A percentile compares a stretch with the other conserved stretches of the same genome.
These are phyloP conservation scores for Dromas ardeola DNA, from an alignment of 2,113 vertebrate genomes.

Conservation along the genomic window DNA sequence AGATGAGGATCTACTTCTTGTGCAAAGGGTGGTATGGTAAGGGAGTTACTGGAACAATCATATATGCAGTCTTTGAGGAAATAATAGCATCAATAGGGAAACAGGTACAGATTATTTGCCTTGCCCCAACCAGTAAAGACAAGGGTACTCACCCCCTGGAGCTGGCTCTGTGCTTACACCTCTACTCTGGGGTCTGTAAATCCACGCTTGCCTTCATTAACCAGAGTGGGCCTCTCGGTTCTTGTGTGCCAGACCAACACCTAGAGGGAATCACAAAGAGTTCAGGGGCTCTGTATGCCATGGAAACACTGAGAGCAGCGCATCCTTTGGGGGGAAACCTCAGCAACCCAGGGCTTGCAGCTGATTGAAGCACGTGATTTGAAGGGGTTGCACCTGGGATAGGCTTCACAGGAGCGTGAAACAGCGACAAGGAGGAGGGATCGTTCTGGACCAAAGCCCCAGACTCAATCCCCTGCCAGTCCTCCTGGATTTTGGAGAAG, in stretches of 20 bases:
- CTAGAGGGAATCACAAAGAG: slow-evolving; percentile 63
- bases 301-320: background rate
- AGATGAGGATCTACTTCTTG: background rate
- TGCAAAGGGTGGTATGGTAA: background rate
- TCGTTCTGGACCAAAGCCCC: background rate
- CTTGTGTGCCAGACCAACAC: slow-evolving; percentile 91
- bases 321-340: background rate
- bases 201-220: slow-evolving; percentile 89
- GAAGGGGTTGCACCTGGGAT: background rate
- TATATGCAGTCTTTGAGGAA: background rate
- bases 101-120: background rate
- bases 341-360: background rate
- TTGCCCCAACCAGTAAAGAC: background rate
- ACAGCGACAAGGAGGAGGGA: background rate
- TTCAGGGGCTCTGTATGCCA: background rate
- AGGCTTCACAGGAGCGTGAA: background rate
- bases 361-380: background rate
- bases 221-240: slow-evolving; percentile 84
- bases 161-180: slow-evolving; percentile 75
- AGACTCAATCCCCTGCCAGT: background rate
- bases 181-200: slow-evolving; percentile 86
- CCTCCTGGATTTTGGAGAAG: background rate
- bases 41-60: background rate
- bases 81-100: background rate
- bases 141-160: slow-evolving; percentile 60